Base-by-base conservation (phyloP, 1,140 invertebrate genomes). In the Zaprionus kolodkinae region DNA sequence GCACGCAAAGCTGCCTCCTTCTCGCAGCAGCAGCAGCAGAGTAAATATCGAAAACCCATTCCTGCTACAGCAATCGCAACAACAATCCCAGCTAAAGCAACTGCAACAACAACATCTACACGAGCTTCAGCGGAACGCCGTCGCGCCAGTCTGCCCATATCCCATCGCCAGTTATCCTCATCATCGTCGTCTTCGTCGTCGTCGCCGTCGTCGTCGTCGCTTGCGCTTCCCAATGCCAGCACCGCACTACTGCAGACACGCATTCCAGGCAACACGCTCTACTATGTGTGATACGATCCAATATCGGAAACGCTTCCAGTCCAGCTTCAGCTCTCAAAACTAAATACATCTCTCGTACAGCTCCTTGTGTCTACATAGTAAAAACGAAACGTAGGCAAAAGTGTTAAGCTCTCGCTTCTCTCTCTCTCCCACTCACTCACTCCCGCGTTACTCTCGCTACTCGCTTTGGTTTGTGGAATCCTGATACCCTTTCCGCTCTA, bases 211-310 rank as follows among this genome's bases (percentile, higher is more conserved):
- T 62, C 71, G 52, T 65, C 81, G 59, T 85, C 84, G 79, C 85
- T 88, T 74, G 67, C 81, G 76, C 79, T 88, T 69, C 65, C 85
- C 72, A 88, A 84, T 59, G 86, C 85, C 65, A 73, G 71, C 73
- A 89, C 71, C 55, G 74, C 79, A 64, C 67, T 87, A 65, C 78
- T 92, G 66, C 87, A 91, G 83, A 48, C 91, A 65, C 91, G 91
- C 79, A 91, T 92, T 27, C 91, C 91, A 45, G 91, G 91, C 81
- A 92, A 67, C 66, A 92, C 91, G 67, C 84, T 92, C 79, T 92
- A 92, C 87, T 92, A 92, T 89, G 91, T 92, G 75, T 92, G 80
- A 91, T 63, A 43, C 17, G 30, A 52, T 45, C 12, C 43, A 48
- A 54, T 36, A 40, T 13, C 38, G 40, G 40, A 45, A 45, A n/a